Conservation (phyloP, 2,797 vertebrate species). For the Sebastes wilsoni region DNA sequence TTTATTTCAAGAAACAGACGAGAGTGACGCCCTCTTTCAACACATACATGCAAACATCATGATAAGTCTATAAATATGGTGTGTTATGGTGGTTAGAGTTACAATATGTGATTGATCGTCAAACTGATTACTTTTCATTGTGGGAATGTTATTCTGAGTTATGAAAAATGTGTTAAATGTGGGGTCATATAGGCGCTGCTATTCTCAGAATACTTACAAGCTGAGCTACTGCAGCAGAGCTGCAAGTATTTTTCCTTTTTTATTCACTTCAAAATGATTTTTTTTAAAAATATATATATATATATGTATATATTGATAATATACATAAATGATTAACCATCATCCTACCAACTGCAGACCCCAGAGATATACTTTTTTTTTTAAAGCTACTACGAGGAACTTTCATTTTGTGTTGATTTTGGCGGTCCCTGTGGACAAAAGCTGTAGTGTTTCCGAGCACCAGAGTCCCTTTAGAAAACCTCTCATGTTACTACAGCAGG, state of each 20-base stretch:
- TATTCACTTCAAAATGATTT: not conserved
- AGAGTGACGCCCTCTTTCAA: constrained; percentile 3
- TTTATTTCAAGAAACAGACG: constrained; percentile 57
- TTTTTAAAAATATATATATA: no score
- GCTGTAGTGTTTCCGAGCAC: not conserved
- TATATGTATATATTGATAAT: no score
- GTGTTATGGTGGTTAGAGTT: not conserved
- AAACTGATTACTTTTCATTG: constrained; percentile 12
- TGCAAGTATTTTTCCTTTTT: not conserved
- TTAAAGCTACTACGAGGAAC: no score
- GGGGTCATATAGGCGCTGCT: not conserved
- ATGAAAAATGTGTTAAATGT: not conserved
- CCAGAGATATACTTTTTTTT: not conserved
- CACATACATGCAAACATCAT: not conserved
- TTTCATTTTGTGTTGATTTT: not conserved
- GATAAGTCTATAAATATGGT: not conserved
- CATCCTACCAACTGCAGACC: not conserved
- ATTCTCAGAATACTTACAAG: not conserved
- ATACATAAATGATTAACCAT: no score
- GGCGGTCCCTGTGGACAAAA: not conserved
- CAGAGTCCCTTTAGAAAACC: not conserved
- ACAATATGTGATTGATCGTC: not conserved
- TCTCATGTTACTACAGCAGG: not conserved
- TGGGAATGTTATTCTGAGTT: not conserved
- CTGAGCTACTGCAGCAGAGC: not conserved